Evolutionary conservation across 2,888 invertebrate species (phyloP), one percentile per base, ranked within the genome.

Genomic region (Pandemis heparana): DNA sequence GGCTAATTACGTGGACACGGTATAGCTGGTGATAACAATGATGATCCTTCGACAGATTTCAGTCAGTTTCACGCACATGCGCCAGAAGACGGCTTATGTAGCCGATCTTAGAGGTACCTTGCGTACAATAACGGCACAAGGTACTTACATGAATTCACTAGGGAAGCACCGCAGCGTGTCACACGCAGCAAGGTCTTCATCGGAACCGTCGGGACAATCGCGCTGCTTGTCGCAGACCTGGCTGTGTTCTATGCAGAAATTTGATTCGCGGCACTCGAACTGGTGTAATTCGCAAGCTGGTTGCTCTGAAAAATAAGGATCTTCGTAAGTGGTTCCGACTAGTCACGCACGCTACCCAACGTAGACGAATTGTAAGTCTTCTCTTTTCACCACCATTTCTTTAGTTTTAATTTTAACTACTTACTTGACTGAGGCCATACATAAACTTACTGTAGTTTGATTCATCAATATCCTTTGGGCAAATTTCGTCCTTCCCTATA

Each of bases 111-210:
- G 23, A 32, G 23, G 23, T 32, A 32, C 23, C 23, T 32, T 4
- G 23, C 23, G 23, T 32, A 32, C 23, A 32, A 32, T 32, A 4
- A 32, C 2, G 23, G 41, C 41, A 8, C 41, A 46, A 12, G 1
- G 46, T 14, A 10, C 89, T 86, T 38, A 92, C 92, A 85, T 91
- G 76, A 88, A 91, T 82, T 91, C 92, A 0, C 92, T 90, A 70
- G 84, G 80, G n/a, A 81, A 80, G 75, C 91, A 92, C 1, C 81
- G 70, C 10, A 84, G 75, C 0, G 84, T 79, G 56, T 84, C 82
- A 71, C 92, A 93, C 0, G 83, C 77, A 0, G 76, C 73, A 0
- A 80, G 72, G 1, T 43, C 68, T 71, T 93, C 93, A 69, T 92
- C 92, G 9, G 83, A 82, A 0, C 82, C 86, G 68, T 87, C 85